phyloP scores from a whole-genome alignment of 2,888 invertebrate genomes.

The Philaethria dido region DNA sequence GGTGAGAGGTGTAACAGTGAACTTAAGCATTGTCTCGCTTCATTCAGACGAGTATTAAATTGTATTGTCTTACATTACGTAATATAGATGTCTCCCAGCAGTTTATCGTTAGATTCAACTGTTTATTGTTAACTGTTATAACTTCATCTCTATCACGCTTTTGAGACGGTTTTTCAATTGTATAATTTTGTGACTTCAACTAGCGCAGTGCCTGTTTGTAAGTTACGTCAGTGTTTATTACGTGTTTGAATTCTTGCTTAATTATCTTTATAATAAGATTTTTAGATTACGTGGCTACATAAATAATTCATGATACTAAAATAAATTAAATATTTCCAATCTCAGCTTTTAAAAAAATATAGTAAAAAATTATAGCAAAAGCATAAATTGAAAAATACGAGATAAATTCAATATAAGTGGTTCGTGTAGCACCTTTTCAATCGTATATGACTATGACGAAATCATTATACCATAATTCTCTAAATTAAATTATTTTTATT shows the following conservation, averaged over 20 bases:
- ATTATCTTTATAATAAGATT: not conserved
- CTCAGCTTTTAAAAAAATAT: not conserved
- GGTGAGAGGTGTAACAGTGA: constrained; percentile 71
- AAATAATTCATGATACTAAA: not conserved
- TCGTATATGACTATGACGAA: too few species aligned
- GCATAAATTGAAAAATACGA: too few species aligned
- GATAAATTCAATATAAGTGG: too few species aligned
- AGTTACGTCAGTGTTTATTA: not conserved
- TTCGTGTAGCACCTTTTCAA: too few species aligned
- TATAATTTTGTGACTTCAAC: not conserved
- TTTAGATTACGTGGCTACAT: not conserved
- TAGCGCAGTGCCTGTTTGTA: not conserved
- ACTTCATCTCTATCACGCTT: constrained; percentile 14
- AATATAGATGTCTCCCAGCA: constrained; percentile 50
- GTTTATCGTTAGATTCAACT: constrained; percentile 38
- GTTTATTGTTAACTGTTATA: constrained; percentile 35
- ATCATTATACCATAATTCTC: too few species aligned
- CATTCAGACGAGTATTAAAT: constrained; percentile 61
- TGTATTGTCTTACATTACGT: constrained; percentile 66
- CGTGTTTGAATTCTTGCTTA: not conserved
- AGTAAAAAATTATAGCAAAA: too few species aligned
- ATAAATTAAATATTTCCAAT: constrained; percentile 2
- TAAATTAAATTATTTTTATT: too few species aligned
- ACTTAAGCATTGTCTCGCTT: constrained; percentile 65
- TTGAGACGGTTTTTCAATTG: not conserved